Conservation (phyloP, 2,888 invertebrate species). For the Selenia dentaria region DNA sequence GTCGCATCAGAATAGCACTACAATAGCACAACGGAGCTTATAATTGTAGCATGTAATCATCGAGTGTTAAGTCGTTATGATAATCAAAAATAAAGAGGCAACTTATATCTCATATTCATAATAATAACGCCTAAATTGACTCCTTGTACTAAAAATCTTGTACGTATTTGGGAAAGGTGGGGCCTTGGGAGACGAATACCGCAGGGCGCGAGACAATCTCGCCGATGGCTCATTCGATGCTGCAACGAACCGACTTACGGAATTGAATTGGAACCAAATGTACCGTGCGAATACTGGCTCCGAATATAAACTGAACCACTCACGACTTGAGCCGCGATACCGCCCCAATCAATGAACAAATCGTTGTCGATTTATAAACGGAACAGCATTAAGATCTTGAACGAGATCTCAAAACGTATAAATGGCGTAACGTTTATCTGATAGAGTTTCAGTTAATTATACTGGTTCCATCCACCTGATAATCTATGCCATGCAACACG, state of each 20-base stretch:
- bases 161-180: not conserved
- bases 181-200: slow-evolving; percentile 28
- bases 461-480: too few species aligned
- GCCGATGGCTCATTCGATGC: slow-evolving; percentile 76
- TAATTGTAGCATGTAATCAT: too few species aligned
- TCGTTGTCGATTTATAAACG: slow-evolving; percentile 46
- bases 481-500: too few species aligned
- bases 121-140: too few species aligned
- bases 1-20: too few species aligned
- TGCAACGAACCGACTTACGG: slow-evolving; percentile 76
- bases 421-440: too few species aligned
- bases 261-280: slow-evolving; percentile 82
- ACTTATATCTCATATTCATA: too few species aligned
- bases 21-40: too few species aligned
- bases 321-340: slow-evolving; percentile 53
- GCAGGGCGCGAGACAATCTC: slow-evolving; percentile 67
- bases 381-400: slow-evolving; percentile 11
- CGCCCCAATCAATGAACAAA: slow-evolving; percentile 57
- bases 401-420: not conserved
- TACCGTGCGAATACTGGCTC: slow-evolving; percentile 70
- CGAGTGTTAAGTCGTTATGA: too few species aligned
- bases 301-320: slow-evolving; percentile 75
- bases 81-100: too few species aligned
- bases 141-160: not conserved
- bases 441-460: too few species aligned